phyloP scores from a whole-genome alignment of 2,888 invertebrate genomes.

The Digitonthophagus gazella region DNA sequence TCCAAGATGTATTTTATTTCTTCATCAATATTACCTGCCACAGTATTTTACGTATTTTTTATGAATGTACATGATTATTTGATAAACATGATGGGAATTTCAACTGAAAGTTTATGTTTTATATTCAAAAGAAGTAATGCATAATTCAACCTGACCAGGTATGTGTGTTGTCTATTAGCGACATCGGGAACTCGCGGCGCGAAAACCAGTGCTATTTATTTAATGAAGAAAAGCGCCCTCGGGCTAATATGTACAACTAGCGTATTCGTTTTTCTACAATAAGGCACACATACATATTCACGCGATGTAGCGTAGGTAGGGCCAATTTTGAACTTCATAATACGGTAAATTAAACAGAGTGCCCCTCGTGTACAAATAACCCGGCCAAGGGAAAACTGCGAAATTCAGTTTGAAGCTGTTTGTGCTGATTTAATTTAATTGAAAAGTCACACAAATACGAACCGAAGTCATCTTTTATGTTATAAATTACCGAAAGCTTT shows the following conservation, averaged over 20 bases:
- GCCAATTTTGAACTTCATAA: not conserved
- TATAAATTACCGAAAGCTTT: not conserved
- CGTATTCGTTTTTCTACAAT: not conserved
- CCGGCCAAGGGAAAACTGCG: constrained; percentile 2
- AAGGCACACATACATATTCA: constrained; percentile 2
- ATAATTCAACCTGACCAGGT: too few species aligned
- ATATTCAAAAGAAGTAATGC: too few species aligned
- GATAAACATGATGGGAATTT: too few species aligned
- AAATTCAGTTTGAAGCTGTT: constrained; percentile 12
- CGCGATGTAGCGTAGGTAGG: not conserved
- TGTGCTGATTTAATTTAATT: constrained; percentile 9
- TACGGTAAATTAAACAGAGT: constrained; percentile 8
- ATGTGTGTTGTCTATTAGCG: too few species aligned
- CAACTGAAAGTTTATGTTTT: too few species aligned
- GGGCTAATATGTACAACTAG: not conserved
- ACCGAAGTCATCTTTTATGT: not conserved
- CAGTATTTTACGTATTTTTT: too few species aligned
- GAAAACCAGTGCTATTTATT: not conserved
- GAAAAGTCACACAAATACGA: not conserved
- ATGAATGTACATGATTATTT: too few species aligned
- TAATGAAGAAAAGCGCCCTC: not conserved
- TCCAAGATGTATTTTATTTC: too few species aligned
- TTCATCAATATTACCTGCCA: too few species aligned
- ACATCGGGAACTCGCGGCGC: not conserved
- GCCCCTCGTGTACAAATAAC: constrained; percentile 5